A percentile compares a stretch with the other conserved stretches of the same genome.
Evolutionary conservation across 2,797 vertebrate species (phyloP).

Genomic region (Erpetoichthys calabaricus): DNA sequence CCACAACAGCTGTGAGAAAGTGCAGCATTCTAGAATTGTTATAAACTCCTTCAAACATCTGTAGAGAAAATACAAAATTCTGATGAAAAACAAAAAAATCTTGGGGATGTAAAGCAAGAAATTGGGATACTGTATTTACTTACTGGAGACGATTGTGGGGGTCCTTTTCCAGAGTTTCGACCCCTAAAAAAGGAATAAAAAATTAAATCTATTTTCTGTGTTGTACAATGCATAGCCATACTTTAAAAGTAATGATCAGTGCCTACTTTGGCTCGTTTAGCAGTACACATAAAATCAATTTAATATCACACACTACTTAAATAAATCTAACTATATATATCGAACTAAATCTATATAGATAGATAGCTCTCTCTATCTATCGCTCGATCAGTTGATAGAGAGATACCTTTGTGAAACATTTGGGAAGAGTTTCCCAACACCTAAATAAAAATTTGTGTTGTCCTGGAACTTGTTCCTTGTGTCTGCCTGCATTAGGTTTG

Average conservation of each 20-base stretch:
- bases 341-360: no score
- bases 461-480: no score
- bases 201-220: neutral
- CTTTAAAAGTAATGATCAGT: neutral
- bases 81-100: neutral
- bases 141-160: slow-evolving; percentile 46
- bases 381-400: no score
- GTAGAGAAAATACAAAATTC: neutral
- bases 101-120: neutral
- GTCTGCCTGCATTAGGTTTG: no score
- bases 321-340: no score
- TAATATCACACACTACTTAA: no score
- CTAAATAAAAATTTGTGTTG: no score
- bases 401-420: no score
- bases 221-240: no score
- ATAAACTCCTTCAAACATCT: slow-evolving; percentile 87
- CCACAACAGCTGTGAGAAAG: slow-evolving; percentile 86
- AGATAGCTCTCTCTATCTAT: no score
- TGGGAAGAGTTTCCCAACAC: no score
- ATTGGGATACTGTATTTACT: slow-evolving; percentile 22
- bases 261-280: neutral
- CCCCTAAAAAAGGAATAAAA: slow-evolving; percentile 35
- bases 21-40: slow-evolving; percentile 89
- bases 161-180: slow-evolving; percentile 62
- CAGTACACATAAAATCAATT: no score